Conservation (phyloP, 2,797 vertebrate genomes). For the Nyctalus aviator region DNA sequence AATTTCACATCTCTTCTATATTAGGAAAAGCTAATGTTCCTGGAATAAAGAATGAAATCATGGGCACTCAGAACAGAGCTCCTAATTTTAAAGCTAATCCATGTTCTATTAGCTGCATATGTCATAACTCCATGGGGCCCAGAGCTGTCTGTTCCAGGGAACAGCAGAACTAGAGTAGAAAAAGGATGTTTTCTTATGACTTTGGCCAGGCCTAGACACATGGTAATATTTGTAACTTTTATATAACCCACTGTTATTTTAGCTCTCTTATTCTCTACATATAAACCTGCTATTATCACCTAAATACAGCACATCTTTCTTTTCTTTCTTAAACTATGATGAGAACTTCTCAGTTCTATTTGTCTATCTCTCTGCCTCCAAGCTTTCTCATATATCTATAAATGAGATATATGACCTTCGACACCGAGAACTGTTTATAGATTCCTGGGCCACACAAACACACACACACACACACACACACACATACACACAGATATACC, state of each 20-base stretch:
- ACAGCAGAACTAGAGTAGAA: conserved; percentile 61
- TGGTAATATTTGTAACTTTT: conserved; percentile 39
- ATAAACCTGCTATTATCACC: not conserved
- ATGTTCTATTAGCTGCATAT: conserved; percentile 65
- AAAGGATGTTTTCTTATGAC: not conserved
- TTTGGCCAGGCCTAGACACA: not conserved
- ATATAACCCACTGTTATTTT: not conserved
- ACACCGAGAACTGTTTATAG: not conserved
- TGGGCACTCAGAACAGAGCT: conserved; percentile 53
- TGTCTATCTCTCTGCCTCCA: not conserved
- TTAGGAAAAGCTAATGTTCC: conserved; percentile 67
- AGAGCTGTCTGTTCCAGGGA: conserved; percentile 44
- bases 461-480: too few relatives aligned
- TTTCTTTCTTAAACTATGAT: not conserved
- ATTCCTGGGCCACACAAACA: not conserved
- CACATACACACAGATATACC: too few relatives aligned
- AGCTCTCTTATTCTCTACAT: not conserved
- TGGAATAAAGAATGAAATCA: conserved; percentile 69
- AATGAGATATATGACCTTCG: not conserved
- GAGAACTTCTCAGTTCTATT: not conserved
- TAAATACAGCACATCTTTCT: not conserved
- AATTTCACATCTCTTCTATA: conserved; percentile 63
- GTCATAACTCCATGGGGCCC: conserved; percentile 55
- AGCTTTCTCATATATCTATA: not conserved
- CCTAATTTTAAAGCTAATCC: conserved; percentile 76